A percentile compares a stretch with the other conserved stretches of the same genome.
phyloP scores from a whole-genome alignment of 2,113 vertebrate genomes.

The Gymnocephalus cernua region DNA sequence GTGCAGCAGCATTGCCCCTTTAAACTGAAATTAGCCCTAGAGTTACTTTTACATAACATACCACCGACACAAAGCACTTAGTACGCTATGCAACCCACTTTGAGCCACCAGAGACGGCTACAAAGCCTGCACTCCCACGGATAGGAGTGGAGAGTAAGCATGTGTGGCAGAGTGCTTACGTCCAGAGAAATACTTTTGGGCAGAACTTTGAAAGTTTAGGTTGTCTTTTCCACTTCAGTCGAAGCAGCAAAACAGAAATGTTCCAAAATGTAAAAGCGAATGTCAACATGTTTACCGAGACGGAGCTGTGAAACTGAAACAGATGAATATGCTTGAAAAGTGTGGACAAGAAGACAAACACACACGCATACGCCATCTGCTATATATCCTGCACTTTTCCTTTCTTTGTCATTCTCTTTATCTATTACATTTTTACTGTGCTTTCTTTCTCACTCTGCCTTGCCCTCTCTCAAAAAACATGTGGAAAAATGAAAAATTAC shows the following conservation, averaged over 20 bases:
- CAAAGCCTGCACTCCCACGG: conserved; percentile 59
- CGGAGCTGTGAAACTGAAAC: conserved; percentile 4
- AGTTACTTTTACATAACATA: conserved; percentile 72
- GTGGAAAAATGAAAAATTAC: conserved; percentile 48
- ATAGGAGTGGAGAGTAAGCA: conserved; percentile 31
- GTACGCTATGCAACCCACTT: conserved; percentile 61
- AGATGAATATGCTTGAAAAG: neutral
- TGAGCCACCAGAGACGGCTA: conserved; percentile 56
- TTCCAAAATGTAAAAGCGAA: conserved; percentile 28
- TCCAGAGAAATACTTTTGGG: conserved; percentile 52
- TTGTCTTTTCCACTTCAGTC: conserved; percentile 15
- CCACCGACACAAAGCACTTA: conserved; percentile 70
- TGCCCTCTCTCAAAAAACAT: neutral
- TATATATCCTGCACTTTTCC: neutral
- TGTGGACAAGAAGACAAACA: conserved; percentile 2
- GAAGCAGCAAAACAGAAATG: conserved; percentile 11
- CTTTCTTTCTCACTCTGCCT: neutral
- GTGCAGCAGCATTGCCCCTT: conserved; percentile 42
- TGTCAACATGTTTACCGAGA: conserved; percentile 46
- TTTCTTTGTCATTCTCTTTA: conserved; percentile 17
- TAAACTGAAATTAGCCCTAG: conserved; percentile 53
- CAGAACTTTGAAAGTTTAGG: conserved; percentile 39
- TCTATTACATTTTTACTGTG: neutral
- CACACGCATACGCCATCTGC: neutral
- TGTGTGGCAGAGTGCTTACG: conserved; percentile 46